Base-by-base conservation (phyloP, 2,113 vertebrate species). In the cat (Felis catus) region DNA sequence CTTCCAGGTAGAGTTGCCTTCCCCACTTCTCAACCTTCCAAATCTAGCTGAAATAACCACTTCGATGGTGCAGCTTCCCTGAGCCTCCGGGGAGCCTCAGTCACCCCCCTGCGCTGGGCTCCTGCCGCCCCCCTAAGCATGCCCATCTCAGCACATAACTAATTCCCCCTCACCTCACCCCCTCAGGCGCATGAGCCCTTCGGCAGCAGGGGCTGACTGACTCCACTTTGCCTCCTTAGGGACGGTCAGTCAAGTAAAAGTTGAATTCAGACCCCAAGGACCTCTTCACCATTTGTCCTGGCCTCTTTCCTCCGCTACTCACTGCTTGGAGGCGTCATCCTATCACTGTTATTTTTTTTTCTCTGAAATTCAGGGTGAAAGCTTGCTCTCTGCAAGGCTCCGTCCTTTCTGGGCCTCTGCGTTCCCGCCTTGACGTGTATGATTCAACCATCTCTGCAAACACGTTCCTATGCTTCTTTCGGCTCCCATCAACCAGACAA, bases 371-470 rank as follows among this genome's bases (percentile, higher is more conserved):
- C 7, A 36, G 13, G 33, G 31, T 41, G 51, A 55, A 94, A 73
- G 29, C 13, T 58, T 80, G 10, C 13, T 15, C 36, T 61, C 48
- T 70, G 48, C 23, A 81, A 84, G 82, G 25, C 48, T 80, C 48
- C 36, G 5, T 70, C 14, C 12, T 92, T 61, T 74, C 48, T 76
- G 85, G 81, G 80, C 55, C 74, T 74, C 65, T 70, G 66, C 29
- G n/a, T 76, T 93, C 45, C 23, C 81, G 31, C 39, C 13, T 82
- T 81, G 89, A 93, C 90, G 90, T 86, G 48, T n/a, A 97, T 95
- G 90, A 95, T 95, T 95, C 66, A 96, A 76, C 73, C n/a, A 61
- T 63, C 61, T 97, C 80, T 76, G 73, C 81, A 88, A 94, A 90
- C 89, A 90, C 9, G 33, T 39, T 84, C 71, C 80, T n/a, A 8